Conservation (phyloP, 2,888 invertebrate species). For the Eupithecia centaureata region DNA sequence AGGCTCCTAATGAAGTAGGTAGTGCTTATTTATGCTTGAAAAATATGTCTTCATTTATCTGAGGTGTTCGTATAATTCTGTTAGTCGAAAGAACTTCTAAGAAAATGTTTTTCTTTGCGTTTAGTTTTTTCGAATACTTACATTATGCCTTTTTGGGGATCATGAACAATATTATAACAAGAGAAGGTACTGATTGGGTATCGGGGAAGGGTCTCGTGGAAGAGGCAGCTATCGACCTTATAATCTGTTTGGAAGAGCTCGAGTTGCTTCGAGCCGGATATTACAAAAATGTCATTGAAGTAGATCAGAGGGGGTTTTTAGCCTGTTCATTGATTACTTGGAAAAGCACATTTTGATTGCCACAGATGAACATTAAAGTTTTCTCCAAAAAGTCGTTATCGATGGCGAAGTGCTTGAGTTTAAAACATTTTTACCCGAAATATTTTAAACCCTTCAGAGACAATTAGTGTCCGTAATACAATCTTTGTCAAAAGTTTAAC, state of each 20-base stretch:
- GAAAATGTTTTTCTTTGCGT: not conserved
- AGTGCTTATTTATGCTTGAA: constrained; percentile 6
- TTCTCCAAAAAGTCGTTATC: not conserved
- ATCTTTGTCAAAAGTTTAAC: constrained; percentile 12
- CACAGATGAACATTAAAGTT: not conserved
- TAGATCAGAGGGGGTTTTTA: not conserved
- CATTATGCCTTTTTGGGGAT: not conserved
- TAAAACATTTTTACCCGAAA: constrained; percentile 10
- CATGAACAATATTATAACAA: not conserved
- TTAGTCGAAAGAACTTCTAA: not conserved
- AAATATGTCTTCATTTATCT: constrained; percentile 3
- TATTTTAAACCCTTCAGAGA: constrained; percentile 8
- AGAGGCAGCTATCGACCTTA: not conserved
- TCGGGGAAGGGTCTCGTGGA: not conserved
- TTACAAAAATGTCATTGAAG: not conserved
- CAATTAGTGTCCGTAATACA: constrained; percentile 13
- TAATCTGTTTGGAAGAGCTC: not conserved
- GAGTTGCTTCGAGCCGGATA: not conserved
- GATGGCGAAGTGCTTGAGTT: constrained; percentile 6
- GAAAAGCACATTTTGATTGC: not conserved
- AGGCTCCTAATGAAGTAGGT: constrained; percentile 3
- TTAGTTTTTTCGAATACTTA: not conserved
- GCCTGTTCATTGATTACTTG: not conserved
- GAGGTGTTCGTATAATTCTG: not conserved
- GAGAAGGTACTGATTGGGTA: not conserved